Base-by-base conservation (phyloP, 1,140 invertebrate genomes). In the Caerostris extrusa region DNA sequence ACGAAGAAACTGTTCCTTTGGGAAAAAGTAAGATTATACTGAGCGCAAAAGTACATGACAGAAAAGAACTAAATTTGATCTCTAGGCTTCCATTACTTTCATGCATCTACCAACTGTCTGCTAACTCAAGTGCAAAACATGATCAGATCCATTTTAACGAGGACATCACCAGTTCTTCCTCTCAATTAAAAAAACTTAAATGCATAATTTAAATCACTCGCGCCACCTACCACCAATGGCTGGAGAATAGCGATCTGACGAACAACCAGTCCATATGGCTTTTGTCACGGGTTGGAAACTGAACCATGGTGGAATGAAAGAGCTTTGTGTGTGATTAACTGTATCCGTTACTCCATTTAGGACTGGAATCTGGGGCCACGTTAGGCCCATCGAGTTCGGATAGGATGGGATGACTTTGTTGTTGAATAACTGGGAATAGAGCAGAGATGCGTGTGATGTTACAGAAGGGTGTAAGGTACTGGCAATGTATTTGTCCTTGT, bases 361-460 rank as follows among this genome's bases (percentile, higher is more conserved):
- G 8, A 94, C 71, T 50, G 93, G 81, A 83, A 94, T 58, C 5
- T 60, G 60, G 34, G 93, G 93, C 93, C 93, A 94, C 0, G 88
- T 34, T 34, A 94, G 34, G 34, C 81, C 67, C n/a, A 93, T 14
- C 19, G 85, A 69, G 69, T 55, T 85, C 53, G 93, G 81, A 85
- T 94, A 94, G 50, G 93, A 69, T 60, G 88, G 93, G 19, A 94
- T 34, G 7, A 94, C 55, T 86, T 94, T 94, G 71, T 55, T 58
- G 34, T 57, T 83, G 17, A 94, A 50, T 2, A 94, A 90, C 10
- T 90, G 88, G 3, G 93, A 90, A 60, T 94, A 94, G 7, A 94
- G 19, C 50, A 89, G 10, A 2, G 92, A 93, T 53, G n/a, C 56
- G n/a, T 87, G 92, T 4, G 83, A 69, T 12, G 19, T 85, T 6